Conservation (phyloP, 2,888 invertebrate genomes). For the Ptilodon capucinus region DNA sequence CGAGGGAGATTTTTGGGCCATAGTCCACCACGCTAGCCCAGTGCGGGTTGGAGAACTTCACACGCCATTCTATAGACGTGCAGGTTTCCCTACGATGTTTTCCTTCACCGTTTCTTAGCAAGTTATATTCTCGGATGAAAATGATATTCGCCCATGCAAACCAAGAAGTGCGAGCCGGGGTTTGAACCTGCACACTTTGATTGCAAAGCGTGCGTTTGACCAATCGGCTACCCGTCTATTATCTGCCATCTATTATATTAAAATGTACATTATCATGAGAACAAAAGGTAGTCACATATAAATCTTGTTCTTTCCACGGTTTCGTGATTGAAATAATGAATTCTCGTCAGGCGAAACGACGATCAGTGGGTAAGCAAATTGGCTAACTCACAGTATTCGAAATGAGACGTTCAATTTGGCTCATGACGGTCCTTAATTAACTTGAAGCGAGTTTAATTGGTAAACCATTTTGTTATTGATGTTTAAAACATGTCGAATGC, state of each 20-base stretch:
- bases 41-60: no score
- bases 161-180: no score
- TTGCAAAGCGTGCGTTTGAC: no score
- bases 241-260: neutral
- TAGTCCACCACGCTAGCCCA: no score
- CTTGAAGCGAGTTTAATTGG: constrained; percentile 26
- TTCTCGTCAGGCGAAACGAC: constrained; percentile 10
- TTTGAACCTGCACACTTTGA: no score
- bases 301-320: neutral
- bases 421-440: constrained; percentile 21
- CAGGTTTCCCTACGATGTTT: no score
- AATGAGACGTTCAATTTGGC: constrained; percentile 22
- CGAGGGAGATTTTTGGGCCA: no score
- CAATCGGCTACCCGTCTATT: no score
- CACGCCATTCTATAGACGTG: no score
- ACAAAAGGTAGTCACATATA: neutral
- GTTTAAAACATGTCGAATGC: constrained; percentile 9
- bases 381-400: constrained; percentile 15
- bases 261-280: neutral
- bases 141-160: no score
- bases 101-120: no score
- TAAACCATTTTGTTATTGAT: constrained; percentile 23
- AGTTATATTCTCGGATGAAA: no score
- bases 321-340: constrained; percentile 4
- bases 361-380: constrained; percentile 24